A percentile compares a stretch with the other conserved stretches of the same genome.
These are phyloP conservation scores for Clupea harengus DNA, from an alignment of 2,113 vertebrate genomes.

Conservation along the genomic window DNA sequence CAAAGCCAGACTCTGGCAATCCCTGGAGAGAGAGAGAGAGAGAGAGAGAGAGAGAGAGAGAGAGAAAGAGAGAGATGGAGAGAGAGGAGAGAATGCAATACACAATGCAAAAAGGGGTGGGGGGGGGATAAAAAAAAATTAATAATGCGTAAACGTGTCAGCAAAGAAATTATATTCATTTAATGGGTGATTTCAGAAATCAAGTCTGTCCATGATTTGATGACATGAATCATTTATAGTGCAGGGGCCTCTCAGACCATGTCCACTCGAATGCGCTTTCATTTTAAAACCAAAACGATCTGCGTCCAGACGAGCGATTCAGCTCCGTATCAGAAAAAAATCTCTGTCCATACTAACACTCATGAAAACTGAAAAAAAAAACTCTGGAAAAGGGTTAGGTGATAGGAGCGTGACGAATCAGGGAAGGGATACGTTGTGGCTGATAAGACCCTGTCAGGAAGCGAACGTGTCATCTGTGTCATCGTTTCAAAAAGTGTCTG, in stretches of 20 bases:
- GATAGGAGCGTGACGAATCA: no score
- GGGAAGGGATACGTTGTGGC: no score
- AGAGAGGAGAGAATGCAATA: background rate
- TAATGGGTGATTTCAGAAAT: background rate
- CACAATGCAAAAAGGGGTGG: background rate
- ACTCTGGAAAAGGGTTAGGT: no score
- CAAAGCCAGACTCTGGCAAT: constrained; percentile 69
- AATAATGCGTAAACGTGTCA: constrained; percentile 6
- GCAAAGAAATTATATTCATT: constrained; percentile 11
- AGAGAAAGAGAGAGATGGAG: background rate
- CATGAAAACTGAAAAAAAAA: no score
- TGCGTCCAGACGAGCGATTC: no score
- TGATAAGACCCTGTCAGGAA: no score
- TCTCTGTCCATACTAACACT: no score
- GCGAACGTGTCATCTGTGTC: no score
- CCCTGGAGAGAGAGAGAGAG: constrained; percentile 48
- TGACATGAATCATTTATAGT: constrained; percentile 6
- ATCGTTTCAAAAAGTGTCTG: no score
- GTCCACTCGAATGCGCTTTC: background rate
- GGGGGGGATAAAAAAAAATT: background rate
- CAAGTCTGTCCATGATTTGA: background rate
- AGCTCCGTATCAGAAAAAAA: no score
- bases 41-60: constrained; percentile 9
- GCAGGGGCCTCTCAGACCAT: background rate
- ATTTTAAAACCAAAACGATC: no score